Base-by-base conservation (phyloP, 2,113 vertebrate species). In the Misgurnus anguillicaudatus region DNA sequence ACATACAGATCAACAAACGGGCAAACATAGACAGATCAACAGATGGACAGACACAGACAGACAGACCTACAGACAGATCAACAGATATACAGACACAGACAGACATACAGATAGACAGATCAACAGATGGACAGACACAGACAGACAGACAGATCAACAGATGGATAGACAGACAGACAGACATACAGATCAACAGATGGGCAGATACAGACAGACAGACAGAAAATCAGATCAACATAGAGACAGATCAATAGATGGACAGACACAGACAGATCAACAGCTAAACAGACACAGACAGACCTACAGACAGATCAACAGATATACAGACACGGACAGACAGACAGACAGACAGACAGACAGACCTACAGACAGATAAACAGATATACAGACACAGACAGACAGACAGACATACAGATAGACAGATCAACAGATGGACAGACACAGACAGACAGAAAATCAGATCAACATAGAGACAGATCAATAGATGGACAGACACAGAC, bases 341-440 rank as follows among this genome's bases (percentile, higher is more conserved):
- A 42, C 42, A 1, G 0, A 45, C 11, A 88, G 4, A 10, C 48
- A 71, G 14, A 38, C 24, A 68, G 11, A 45, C 42, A 45, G 9
- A 9, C 42, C 5, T 9, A 3, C 14, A 53, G 11, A 5, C 48
- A 17, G 5, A 9, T 5, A 60, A 31, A 75, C 69, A 69, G 38
- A 72, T 96, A 87, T 9, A 45, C 42, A 45, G 6, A 45, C 42
- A 69, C 45, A 69, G 9, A 66, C 64, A 67, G 24, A 24, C 24
- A 24, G 24, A 24, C 24, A 24, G 24, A 24, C n/a, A n/a, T n/a
- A n/a, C n/a, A n/a, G n/a, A n/a, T n/a, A n/a, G n/a, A n/a, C n/a
- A n/a, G n/a, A n/a, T n/a, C n/a, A n/a, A n/a, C n/a, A 24, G 24
- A 24, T 2, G 2, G 24, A 24, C 2, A 24, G 2, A 24, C n/a